Base-by-base conservation (phyloP, 2,113 vertebrate genomes). In the Asarcornis scutulata region DNA sequence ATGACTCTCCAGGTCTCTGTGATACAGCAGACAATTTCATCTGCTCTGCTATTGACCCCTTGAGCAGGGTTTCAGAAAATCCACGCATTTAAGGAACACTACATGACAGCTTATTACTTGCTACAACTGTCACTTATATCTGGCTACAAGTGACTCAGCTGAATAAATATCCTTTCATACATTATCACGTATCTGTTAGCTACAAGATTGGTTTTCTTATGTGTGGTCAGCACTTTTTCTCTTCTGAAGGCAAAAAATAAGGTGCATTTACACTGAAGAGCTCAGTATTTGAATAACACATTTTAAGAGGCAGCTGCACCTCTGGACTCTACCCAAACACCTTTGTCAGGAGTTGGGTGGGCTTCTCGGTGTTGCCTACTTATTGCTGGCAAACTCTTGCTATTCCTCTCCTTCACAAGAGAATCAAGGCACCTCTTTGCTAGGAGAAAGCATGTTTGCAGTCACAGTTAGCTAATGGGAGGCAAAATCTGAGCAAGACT, bases 101-200 rank as follows among this genome's bases (percentile, higher is more conserved):
- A 69, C 92, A 91, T 87, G 91, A 95, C 91, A 96, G 77, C 90
- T 96, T 93, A 96, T 94, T 94, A 87, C 90, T 94, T 79, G 53
- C 92, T 75, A 87, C 95, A 87, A 69, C 91, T 91, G 83, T 94
- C 95, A 96, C 56, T 96, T 89, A 80, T 11, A 80, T 67, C 62
- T 67, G 93, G 53, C 88, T 96, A 86, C 69, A 66, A 93, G 95
- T 96, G 96, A 97, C 96, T 96, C 92, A 96, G 88, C 86, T 93
- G 81, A 96, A 92, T 86, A 96, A 86, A 79, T 55, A 46, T 9
- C 2, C 0, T 68, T 91, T 79, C 73, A 31, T 34, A 46, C 53
- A 36, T 92, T 73, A 79, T 18, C 66, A 25, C 18, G 52, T 88
- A 23, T 68, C 81, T 23, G 14, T 76, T 82, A 86, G 83, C 69